phyloP scores from a whole-genome alignment of 2,888 invertebrate genomes.

The Pristionchus maxplancki region DNA sequence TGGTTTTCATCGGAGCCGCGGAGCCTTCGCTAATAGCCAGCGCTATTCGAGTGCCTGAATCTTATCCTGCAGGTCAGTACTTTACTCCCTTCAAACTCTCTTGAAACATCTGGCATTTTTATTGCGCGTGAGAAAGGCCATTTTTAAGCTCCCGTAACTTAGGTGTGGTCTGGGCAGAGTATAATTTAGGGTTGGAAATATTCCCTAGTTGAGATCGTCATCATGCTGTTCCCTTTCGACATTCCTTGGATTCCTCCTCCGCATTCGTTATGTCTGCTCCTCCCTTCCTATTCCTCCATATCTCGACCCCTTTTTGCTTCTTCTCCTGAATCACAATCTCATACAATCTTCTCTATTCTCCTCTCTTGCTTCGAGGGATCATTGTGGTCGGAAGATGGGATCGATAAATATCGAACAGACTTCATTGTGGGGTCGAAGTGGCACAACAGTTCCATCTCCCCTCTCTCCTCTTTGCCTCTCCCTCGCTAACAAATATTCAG shows the following conservation, averaged over 20 bases:
- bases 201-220: no score
- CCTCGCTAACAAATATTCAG: constrained; percentile 47
- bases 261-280: constrained; percentile 27
- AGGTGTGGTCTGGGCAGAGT: no score
- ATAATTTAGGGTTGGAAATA: no score
- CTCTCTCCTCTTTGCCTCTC: background rate
- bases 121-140: no score
- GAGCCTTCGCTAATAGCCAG: constrained; percentile 7
- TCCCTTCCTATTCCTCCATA: constrained; percentile 1
- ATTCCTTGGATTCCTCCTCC: constrained; percentile 4
- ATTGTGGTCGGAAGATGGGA: background rate
- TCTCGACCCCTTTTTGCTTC: background rate
- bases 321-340: constrained; percentile 20
- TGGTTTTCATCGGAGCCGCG: constrained; percentile 46
- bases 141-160: no score
- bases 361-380: background rate
- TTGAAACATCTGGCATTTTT: no score
- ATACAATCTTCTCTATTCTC: background rate
- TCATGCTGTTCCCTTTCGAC: background rate
- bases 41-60: constrained; percentile 49
- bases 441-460: constrained; percentile 40
- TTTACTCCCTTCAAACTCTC: no score
- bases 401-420: constrained; percentile 24
- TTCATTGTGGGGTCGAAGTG: constrained; percentile 2
- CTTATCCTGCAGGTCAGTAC: constrained; percentile 33